Conservation (phyloP, 2,797 vertebrate genomes). For the Ataeniobius toweri region DNA sequence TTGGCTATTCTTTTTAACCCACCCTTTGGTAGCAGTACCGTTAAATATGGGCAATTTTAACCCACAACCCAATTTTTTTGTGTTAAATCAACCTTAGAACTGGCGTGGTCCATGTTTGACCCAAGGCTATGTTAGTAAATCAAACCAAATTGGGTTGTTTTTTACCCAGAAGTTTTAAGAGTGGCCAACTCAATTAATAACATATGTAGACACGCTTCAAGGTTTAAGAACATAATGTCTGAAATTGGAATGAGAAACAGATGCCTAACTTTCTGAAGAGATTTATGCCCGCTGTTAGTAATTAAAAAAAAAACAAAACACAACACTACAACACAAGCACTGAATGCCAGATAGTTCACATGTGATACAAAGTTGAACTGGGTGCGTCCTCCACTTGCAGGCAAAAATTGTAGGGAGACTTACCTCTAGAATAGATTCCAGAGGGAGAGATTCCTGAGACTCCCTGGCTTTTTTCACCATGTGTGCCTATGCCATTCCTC, state of each 20-base stretch:
- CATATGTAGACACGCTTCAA: constrained; percentile 11
- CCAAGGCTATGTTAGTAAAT: not conserved
- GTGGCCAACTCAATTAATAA: constrained; percentile 24
- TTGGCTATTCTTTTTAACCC: not conserved
- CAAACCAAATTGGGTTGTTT: not conserved
- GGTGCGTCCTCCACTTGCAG: not conserved
- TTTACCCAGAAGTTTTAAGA: not conserved
- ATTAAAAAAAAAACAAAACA: not conserved
- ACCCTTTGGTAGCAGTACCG: not conserved
- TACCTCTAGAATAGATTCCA: constrained; percentile 12
- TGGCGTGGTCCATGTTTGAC: not conserved
- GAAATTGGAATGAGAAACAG: constrained; percentile 9
- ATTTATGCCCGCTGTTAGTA: not conserved
- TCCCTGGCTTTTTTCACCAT: constrained; percentile 9
- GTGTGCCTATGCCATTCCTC: constrained; percentile 9
- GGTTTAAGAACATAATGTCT: not conserved
- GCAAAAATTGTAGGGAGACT: not conserved
- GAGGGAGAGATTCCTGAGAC: constrained; percentile 10
- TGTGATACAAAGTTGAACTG: constrained; percentile 13
- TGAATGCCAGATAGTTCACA: constrained; percentile 18
- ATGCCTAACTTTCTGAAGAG: constrained; percentile 12
- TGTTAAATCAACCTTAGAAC: not conserved
- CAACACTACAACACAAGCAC: not conserved
- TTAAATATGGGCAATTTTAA: not conserved
- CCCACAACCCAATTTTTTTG: not conserved